These are phyloP conservation scores for Gymnodraco acuticeps DNA, from an alignment of 2,797 vertebrate genomes.

Conservation along the genomic window DNA sequence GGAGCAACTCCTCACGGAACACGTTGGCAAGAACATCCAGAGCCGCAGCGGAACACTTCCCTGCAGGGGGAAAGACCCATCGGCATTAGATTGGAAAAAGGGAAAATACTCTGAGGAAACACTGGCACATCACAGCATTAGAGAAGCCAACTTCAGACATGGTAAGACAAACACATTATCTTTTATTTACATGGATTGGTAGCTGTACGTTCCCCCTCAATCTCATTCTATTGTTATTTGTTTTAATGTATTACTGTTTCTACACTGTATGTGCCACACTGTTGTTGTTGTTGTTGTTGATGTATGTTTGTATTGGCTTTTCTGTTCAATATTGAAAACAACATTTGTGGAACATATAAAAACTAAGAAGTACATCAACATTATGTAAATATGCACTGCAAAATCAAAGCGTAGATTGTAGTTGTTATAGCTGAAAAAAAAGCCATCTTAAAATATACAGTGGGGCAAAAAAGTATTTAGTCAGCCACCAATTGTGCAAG, in stretches of 20 bases:
- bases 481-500: too few relatives aligned
- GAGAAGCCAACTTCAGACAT: not conserved
- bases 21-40: slow-evolving; percentile 93
- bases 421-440: not conserved
- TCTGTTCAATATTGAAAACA: too few relatives aligned
- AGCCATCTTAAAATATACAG: not conserved
- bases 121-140: not conserved
- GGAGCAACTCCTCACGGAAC: slow-evolving; percentile 92
- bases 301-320: too few relatives aligned
- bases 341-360: too few relatives aligned
- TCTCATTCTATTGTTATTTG: too few relatives aligned
- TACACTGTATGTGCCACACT: too few relatives aligned
- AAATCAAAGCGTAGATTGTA: too few relatives aligned
- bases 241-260: too few relatives aligned
- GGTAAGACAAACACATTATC: too few relatives aligned
- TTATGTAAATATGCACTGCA: not conserved
- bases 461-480: too few relatives aligned
- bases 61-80: slow-evolving; percentile 55
- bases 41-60: slow-evolving; percentile 92
- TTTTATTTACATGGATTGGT: not conserved
- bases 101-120: not conserved
- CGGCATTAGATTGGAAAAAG: not conserved
- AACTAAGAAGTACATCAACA: not conserved
- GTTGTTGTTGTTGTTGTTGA: too few relatives aligned
- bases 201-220: too few relatives aligned